phyloP scores from a whole-genome alignment of 2,113 vertebrate species.

The Maccullochella peelii region DNA sequence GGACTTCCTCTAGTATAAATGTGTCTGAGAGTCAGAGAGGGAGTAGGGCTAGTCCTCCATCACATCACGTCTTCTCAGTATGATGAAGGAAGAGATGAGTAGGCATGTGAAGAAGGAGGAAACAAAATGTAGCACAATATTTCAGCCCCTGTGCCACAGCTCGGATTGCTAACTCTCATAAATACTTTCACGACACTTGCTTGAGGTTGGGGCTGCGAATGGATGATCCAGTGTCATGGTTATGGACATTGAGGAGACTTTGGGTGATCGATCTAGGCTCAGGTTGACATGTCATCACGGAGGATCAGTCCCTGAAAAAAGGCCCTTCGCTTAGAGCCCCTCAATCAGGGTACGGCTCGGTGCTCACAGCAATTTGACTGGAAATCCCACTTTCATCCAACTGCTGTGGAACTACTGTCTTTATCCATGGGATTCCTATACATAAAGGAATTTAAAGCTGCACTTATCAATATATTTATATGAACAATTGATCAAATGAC shows the following conservation, averaged over 20 bases:
- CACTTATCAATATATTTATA: background rate
- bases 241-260: conserved; percentile 45
- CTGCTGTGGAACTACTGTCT: conserved; percentile 17
- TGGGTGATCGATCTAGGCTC: conserved; percentile 58
- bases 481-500: background rate
- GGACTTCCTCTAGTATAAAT: conserved; percentile 56
- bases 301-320: conserved; percentile 35
- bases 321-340: conserved; percentile 41
- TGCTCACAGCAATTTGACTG: conserved; percentile 29
- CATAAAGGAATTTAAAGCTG: background rate
- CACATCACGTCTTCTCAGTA: conserved; percentile 18
- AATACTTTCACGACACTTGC: conserved; percentile 60
- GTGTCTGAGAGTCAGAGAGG: conserved; percentile 39
- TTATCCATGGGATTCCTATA: background rate
- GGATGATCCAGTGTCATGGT: conserved; percentile 38
- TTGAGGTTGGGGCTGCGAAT: conserved; percentile 28
- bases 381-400: conserved; percentile 13
- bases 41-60: conserved; percentile 22
- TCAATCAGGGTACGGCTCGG: conserved; percentile 54
- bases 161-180: conserved; percentile 41
- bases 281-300: conserved; percentile 70
- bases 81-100: conserved; percentile 43
- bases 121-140: conserved; percentile 43
- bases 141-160: conserved; percentile 59
- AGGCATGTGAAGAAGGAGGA: background rate